phyloP scores from a whole-genome alignment of 2,888 invertebrate species.

The Conchocele bisecta region DNA sequence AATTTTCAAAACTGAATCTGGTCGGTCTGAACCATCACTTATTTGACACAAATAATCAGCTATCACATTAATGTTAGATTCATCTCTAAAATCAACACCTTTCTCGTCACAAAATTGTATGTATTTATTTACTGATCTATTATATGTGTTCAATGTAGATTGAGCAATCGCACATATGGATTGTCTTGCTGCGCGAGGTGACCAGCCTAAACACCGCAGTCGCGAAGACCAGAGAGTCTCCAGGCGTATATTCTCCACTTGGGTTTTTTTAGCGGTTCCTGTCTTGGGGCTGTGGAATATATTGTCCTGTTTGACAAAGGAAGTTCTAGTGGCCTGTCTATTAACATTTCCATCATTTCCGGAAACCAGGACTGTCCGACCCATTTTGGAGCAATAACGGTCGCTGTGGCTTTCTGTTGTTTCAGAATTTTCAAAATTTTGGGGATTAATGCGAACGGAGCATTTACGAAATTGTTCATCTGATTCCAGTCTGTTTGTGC shows the following conservation, averaged over 20 bases:
- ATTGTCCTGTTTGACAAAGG: conserved; percentile 1
- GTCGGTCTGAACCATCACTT: not conserved
- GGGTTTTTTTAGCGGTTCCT: conserved; percentile 10
- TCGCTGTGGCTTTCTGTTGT: conserved; percentile 8
- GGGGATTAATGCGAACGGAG: conserved; percentile 20
- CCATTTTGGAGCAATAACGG: conserved; percentile 21
- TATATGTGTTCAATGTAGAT: conserved; percentile 11
- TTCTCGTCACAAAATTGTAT: conserved; percentile 4
- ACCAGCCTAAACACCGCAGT: conserved; percentile 13
- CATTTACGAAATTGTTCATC: conserved; percentile 25
- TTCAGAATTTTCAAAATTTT: not conserved
- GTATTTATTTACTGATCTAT: conserved; percentile 4
- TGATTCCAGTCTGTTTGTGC: conserved; percentile 10
- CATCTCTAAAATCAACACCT: not conserved
- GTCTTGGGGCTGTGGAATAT: not conserved
- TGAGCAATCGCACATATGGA: not conserved
- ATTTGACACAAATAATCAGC: not conserved
- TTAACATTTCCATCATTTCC: not conserved
- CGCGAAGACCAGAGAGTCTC: conserved; percentile 13
- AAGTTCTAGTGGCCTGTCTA: conserved; percentile 2
- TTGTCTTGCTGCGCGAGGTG: not conserved
- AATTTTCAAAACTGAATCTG: conserved; percentile 1
- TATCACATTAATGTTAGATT: not conserved
- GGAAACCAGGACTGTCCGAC: conserved; percentile 9
- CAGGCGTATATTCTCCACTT: conserved; percentile 10